Base-by-base conservation (phyloP, 2,888 invertebrate genomes). In the Synanthedon tipuliformis region DNA sequence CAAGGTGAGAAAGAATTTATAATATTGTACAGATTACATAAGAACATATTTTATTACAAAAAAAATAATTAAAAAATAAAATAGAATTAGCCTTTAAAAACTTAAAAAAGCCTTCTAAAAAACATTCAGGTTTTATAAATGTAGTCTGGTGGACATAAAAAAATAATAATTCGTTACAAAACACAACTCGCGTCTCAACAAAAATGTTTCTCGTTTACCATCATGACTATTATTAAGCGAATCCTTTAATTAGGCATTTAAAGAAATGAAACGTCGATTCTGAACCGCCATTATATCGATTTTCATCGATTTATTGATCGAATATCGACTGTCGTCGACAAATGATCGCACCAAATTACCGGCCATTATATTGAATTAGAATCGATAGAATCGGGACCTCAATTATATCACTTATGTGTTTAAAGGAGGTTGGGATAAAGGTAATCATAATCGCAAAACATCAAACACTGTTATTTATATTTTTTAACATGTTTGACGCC, bases 391-490 rank as follows among this genome's bases (percentile, higher is more conserved):
- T 78, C 79, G 72, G 73, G 71, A 83, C 87, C 84, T 77, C 76
- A 85, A 87, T 87, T 86, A 87, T 84, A 85, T 87, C 86, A 86
- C 87, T 87, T 87, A 87, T 85, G 81, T 85, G 87, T 84, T 87
- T 86, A 87, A 80, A 85, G 78, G 75, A 84, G 86, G 87, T 74
- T 79, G 86, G 80, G 78, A 75, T 80, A 58, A 64, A 66, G 64
- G 64, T 65, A 78, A 80, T 83, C 78, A 75, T 77, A 80, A 78
- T 76, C 73, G 74, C 78, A 78, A 81, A 78, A 55, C 11, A 11
- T 59, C 58, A 57, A 56, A 57, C 57, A 61, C 54, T 67, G 59
- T 64, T 65, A 55, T 62, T 60, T 59, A 53, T 51, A 34, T 56
- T 53, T 53, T 54, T 50, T 54, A 54, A 48, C 51, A 50, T 53